phyloP scores from a whole-genome alignment of 2,113 vertebrate genomes.

The Daphoenositta chrysoptera region DNA sequence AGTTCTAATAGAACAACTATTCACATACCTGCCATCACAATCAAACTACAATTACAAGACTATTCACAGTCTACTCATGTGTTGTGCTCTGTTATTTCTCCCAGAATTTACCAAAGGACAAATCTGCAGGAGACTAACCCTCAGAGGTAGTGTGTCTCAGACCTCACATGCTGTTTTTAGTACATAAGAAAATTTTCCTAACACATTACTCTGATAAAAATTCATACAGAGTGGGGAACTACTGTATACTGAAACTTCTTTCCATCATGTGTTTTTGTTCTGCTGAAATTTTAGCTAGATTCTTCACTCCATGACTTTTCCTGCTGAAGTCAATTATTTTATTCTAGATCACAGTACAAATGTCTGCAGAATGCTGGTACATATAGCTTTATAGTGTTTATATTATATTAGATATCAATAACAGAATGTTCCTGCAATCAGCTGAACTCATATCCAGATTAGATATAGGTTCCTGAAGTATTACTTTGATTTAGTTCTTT shows the following conservation, averaged over 20 bases:
- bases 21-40: neutral
- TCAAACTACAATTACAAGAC: neutral
- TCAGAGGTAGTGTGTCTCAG: neutral
- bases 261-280: neutral
- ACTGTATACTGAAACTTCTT: neutral
- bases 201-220: neutral
- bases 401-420: neutral
- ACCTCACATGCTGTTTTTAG: neutral
- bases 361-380: neutral
- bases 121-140: neutral
- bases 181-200: neutral
- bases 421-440: neutral
- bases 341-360: neutral
- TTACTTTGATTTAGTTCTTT: neutral
- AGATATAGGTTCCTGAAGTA: neutral
- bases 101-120: neutral
- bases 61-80: neutral
- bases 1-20: neutral
- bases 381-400: neutral
- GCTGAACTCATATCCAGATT: neutral
- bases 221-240: neutral
- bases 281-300: neutral
- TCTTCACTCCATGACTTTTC: neutral
- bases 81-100: neutral
- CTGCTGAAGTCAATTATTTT: neutral